Conservation (phyloP, 2,113 vertebrate species). For the Myxocyprinus asiaticus region DNA sequence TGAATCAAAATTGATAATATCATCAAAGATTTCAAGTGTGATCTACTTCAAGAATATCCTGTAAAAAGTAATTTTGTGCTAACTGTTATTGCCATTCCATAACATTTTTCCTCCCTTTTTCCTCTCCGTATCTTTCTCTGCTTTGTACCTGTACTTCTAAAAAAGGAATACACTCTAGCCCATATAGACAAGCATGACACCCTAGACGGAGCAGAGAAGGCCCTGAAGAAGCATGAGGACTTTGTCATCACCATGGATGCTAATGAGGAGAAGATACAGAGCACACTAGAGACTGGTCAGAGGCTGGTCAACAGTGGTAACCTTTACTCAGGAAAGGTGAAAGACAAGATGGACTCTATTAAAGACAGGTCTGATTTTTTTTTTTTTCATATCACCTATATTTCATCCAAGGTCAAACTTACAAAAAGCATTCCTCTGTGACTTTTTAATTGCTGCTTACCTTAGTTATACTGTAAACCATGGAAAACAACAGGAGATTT, state of each 20-base stretch:
- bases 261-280: constrained; percentile 84
- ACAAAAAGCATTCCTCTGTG: too few species aligned
- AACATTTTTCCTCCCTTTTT: too few species aligned
- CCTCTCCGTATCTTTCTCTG: too few species aligned
- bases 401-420: neutral
- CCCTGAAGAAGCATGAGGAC: constrained; percentile 88
- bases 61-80: too few species aligned
- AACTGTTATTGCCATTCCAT: too few species aligned
- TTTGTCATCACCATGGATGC: constrained; percentile 83
- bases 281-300: constrained; percentile 76
- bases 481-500: too few species aligned
- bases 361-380: constrained; percentile 77
- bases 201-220: constrained; percentile 82
- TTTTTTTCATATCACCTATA: neutral
- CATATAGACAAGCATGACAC: constrained; percentile 84
- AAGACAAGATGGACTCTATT: constrained; percentile 84
- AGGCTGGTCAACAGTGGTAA: constrained; percentile 83
- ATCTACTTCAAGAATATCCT: too few species aligned
- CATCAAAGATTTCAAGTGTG: too few species aligned
- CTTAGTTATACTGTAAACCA: too few species aligned
- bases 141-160: neutral
- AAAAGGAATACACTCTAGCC: constrained; percentile 89
- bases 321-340: constrained; percentile 83
- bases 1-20: too few species aligned
- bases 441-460: too few species aligned